Evolutionary conservation across 1,140 invertebrate genomes (phyloP), one percentile per base, ranked within the genome.

Genomic region (Cotesia typhae): DNA sequence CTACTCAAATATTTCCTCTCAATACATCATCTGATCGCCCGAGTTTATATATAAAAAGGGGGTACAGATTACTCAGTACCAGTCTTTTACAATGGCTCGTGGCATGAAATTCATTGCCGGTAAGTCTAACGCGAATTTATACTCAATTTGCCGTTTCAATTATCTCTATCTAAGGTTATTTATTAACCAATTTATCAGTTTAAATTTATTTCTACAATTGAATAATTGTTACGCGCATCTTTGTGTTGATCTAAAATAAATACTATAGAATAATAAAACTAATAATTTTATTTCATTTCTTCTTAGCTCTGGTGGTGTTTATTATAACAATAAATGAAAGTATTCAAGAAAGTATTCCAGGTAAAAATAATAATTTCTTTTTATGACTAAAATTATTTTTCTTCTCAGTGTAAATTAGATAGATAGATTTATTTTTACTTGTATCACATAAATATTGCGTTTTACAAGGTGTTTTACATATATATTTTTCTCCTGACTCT

Each of bases 41-140:
- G 17, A 47, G 64, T 14, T 66, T 2, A 47, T 47, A 66, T 66
- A 66, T 38, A 66, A 66, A 66, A 41, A 47, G 6, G 37, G 14
- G 35, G 51, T n/a, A 7, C 52, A 51, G 47, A 41, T 41, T 41
- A 41, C 65, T 36, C 3, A 37, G 12, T 51, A 67, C 38, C 79
- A 87, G 85, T 86, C 70, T 77, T 77, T 74, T 72, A 71, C 70
- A 68, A 82, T 81, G 83, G 67, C 75, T 66, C 70, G 64, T 70
- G 73, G 74, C 70, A 78, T 70, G 70, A 80, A 78, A 74, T 73
- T 75, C 74, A 73, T 80, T 69, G 78, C 66, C 70, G 78, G 79
- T 83, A 80, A 82, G 80, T 80, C 53, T 20, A 35, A 61, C 36
- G 38, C 10, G 47, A 28, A 67, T 57, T 14, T 57, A 14, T 57